phyloP scores from a whole-genome alignment of 2,113 vertebrate genomes.

The Silurus meridionalis region DNA sequence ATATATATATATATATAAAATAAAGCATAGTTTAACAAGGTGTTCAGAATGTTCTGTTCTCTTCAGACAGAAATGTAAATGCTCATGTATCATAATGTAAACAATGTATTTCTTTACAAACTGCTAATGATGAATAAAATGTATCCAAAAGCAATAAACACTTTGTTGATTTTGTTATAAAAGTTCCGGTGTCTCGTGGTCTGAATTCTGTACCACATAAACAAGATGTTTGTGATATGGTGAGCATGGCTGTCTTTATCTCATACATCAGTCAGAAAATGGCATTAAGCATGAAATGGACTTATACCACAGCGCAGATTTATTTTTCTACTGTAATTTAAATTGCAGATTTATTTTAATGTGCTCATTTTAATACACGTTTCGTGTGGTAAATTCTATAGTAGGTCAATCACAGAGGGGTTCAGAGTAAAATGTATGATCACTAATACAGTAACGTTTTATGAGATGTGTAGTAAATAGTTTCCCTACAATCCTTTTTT shows the following conservation, averaged over 20 bases:
- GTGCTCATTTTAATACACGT: not conserved
- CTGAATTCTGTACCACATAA: slow-evolving; percentile 60
- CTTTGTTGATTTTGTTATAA: slow-evolving; percentile 63
- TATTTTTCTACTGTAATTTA: not conserved
- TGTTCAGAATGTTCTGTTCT: slow-evolving; percentile 63
- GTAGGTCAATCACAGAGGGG: not conserved
- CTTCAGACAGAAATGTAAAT: slow-evolving; percentile 64
- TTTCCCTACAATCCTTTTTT: not conserved
- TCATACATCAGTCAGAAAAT: not conserved
- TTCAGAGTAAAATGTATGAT: not conserved
- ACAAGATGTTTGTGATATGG: slow-evolving; percentile 68
- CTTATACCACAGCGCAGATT: not conserved
- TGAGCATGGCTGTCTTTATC: slow-evolving; percentile 68
- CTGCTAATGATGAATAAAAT: slow-evolving; percentile 75
- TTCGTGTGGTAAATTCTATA: not conserved
- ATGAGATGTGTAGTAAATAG: not conserved
- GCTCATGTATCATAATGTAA: slow-evolving; percentile 75
- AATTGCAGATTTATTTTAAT: not conserved
- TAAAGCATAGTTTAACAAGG: slow-evolving; percentile 56
- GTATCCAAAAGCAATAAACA: slow-evolving; percentile 63
- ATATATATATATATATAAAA: not conserved
- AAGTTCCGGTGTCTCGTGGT: slow-evolving; percentile 45
- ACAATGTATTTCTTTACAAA: slow-evolving; percentile 75
- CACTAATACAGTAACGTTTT: not conserved
- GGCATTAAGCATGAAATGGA: not conserved